Evolutionary conservation across 1,140 invertebrate genomes (phyloP), one percentile per base, ranked within the genome.

Genomic region (Bombus difficillimus): DNA sequence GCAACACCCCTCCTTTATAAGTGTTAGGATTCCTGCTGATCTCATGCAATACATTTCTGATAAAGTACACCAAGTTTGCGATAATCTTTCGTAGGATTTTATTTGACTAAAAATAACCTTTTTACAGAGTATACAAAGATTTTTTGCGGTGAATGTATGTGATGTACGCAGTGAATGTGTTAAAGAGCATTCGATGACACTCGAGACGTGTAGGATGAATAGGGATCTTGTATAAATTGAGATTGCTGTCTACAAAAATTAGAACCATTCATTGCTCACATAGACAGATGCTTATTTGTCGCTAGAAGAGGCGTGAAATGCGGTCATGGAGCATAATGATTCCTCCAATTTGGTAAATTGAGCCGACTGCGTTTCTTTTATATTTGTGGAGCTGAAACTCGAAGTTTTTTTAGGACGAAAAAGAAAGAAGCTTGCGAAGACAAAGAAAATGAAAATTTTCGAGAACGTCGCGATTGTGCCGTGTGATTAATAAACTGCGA

Each of bases 311-410:
- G 41, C 32, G 32, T 34, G 43, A 69, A 80, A 80, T 22, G 34
- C 66, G 34, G 43, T 39, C 43, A 37, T 15, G 3, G 39, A 10
- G 47, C 47, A 53, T 53, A 53, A 22, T 53, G 39, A 34, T 47
- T 68, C 32, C 41, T 47, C n/a, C 25, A 68, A 79, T 79, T 79
- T 68, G 8, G 64, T 79, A 25, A 47, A 79, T 68, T 25, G 62
- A 76, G 5, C 32, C 25, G 34, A 47, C 77, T 6, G 41, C 9
- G 41, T 43, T 79, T 66, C 34, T 34, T 15, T 59, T 1, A 1
- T 34, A 34, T 66, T 34, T 37, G 76, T 43, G 47, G 18, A 53
- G 2, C 18, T 25, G 13, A 79, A 47, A 8, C n/a, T 32, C n/a
- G 22, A 28, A 25, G 32, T 41, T 18, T 6, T 15, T 6, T 66